Base-by-base conservation (phyloP, 2,888 invertebrate species). In the Unio delphinus region DNA sequence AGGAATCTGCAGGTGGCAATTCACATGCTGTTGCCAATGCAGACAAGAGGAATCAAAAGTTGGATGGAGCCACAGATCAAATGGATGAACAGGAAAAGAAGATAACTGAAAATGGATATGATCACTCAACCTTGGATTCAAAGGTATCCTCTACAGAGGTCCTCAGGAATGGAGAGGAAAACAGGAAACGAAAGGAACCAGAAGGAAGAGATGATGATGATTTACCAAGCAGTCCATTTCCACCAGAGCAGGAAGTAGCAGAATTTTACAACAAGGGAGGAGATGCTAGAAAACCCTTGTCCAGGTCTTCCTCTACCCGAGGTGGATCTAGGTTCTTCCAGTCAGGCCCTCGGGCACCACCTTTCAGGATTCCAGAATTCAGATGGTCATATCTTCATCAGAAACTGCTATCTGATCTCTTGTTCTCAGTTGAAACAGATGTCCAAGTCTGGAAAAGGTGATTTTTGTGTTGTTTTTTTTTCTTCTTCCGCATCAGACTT, bases 301-400 rank as follows among this genome's bases (percentile, higher is more conserved):
- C 79, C 17, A 70, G 81, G 61, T 68, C 81, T 45, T 76, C 76
- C 60, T 79, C 79, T n/a, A 75, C 75, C 15, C 76, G 76, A 20
- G 80, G 81, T 68, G 82, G 79, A 55, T 76, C 83, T 62, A 84
- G 86, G 68, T 85, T 89, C 68, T 89, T 89, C 78, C 88, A 87
- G 71, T 87, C 89, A 6, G 90, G 89, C 55, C 89, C 89, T 0
- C 78, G 89, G 54, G 89, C 89, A 15, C 89, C 89, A 59, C 89
- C 99, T 4, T 99, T 99, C 91, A 93, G 99, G 80, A 99, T 99
- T 89, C 99, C 99, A 34, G 99, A 99, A 91, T 99, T 99, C 92
- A 95, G 97, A 85, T 99, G 99, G 99, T 99, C 99, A 1, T 96
- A 96, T 90, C 96, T 99, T 81, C 99, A 99, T 91, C 97, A 99